Evolutionary conservation across 2,888 invertebrate genomes (phyloP).

Genomic region (Andricus quercusramuli): DNA sequence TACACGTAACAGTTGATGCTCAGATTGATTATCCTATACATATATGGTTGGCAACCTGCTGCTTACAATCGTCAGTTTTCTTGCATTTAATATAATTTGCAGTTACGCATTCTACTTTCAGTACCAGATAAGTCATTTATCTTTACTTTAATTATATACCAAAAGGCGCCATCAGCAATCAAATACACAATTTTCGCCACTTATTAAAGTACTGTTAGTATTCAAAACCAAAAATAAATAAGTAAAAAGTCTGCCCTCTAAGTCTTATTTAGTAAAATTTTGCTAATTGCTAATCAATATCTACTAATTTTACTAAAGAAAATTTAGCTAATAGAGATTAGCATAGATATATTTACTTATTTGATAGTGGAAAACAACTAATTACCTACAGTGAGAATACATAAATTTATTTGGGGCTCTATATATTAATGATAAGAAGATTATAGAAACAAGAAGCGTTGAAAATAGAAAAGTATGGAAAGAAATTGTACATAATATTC

Average conservation of each 20-base stretch:
- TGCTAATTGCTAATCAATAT: no score
- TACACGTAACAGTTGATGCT: neutral
- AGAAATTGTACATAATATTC: no score
- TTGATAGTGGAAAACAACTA: no score
- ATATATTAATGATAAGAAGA: no score
- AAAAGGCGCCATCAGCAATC: neutral
- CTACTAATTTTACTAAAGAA: no score
- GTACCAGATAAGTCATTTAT: neutral
- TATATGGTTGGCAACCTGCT: neutral
- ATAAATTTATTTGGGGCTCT: no score
- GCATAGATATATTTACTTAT: no score
- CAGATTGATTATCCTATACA: neutral
- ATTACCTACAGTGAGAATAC: no score
- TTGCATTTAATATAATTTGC: neutral
- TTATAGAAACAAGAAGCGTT: no score
- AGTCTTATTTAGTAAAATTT: no score
- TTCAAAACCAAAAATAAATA: neutral
- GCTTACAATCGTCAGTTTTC: neutral
- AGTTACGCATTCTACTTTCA: constrained; percentile 1
- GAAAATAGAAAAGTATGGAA: no score
- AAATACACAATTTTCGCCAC: neutral
- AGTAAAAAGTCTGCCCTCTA: neutral
- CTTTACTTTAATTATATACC: neutral
- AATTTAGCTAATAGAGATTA: no score
- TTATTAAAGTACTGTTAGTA: neutral